Conservation (phyloP, 2,888 invertebrate genomes). For the Silvanus unidentatus region DNA sequence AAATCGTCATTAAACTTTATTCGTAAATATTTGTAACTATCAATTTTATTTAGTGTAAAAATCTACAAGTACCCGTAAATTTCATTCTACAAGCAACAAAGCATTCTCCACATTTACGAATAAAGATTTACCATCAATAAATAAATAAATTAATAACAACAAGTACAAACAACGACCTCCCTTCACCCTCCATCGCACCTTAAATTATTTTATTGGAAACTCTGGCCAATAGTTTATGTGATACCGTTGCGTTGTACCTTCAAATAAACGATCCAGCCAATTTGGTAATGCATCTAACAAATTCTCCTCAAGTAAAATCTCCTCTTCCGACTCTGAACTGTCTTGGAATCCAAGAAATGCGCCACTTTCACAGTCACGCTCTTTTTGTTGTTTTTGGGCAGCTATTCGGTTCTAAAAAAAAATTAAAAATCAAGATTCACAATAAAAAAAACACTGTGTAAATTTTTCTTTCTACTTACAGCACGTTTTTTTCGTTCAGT, state of each 20-base stretch:
- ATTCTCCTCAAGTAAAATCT: slow-evolving; percentile 48
- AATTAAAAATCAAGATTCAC: no score
- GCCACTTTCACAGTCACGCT: slow-evolving; percentile 71
- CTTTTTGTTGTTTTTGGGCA: background rate
- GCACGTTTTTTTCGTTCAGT: slow-evolving; percentile 55
- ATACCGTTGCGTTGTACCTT: slow-evolving; percentile 92
- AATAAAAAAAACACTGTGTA: no score
- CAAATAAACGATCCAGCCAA: slow-evolving; percentile 95
- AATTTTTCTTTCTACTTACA: background rate
- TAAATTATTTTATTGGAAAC: slow-evolving; percentile 80
- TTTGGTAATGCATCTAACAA: slow-evolving; percentile 87
- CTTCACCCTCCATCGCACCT: no score
- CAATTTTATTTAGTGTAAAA: no score
- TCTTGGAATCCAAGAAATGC: slow-evolving; percentile 80
- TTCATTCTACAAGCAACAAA: no score
- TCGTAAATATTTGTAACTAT: no score
- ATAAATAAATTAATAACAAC: no score
- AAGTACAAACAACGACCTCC: no score
- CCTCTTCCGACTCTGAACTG: slow-evolving; percentile 56
- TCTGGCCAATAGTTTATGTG: slow-evolving; percentile 99
- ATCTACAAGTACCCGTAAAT: no score
- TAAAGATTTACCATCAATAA: no score
- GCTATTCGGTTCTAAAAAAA: background rate
- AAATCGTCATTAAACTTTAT: no score
- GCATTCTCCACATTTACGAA: no score